Evolutionary conservation across 2,888 invertebrate genomes (phyloP).

Genomic region (Achlya flavicornis): DNA sequence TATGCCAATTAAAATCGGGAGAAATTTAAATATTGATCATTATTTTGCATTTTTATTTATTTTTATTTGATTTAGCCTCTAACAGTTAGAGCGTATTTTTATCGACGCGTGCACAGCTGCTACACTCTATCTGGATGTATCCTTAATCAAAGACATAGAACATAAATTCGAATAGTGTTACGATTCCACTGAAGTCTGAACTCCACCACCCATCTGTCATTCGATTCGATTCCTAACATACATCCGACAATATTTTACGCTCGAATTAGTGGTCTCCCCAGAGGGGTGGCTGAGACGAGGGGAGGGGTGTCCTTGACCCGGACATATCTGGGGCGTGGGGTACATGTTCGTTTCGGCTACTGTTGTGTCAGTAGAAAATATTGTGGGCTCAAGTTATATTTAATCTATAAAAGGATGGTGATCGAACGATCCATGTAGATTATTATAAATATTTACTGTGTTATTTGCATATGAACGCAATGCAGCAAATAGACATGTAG

Average conservation of each 20-base stretch:
- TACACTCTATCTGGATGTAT: too few species aligned
- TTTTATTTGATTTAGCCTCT: too few species aligned
- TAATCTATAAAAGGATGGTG: neutral
- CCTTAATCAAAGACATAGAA: too few species aligned
- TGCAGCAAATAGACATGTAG: too few species aligned
- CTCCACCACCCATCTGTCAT: neutral
- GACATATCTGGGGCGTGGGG: slow-evolving; percentile 30
- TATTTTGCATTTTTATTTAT: too few species aligned
- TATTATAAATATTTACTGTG: neutral
- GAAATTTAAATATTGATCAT: too few species aligned
- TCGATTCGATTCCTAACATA: neutral
- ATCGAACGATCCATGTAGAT: neutral
- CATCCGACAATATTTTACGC: slow-evolving; percentile 38
- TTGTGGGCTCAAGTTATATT: neutral
- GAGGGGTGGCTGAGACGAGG: slow-evolving; percentile 15
- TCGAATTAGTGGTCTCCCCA: slow-evolving; percentile 35
- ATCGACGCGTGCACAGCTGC: too few species aligned
- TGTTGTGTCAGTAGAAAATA: neutral
- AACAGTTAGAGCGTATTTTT: too few species aligned
- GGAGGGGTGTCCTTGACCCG: slow-evolving; percentile 36
- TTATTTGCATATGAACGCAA: too few species aligned
- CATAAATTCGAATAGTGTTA: too few species aligned
- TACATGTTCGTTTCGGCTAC: neutral
- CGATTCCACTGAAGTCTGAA: neutral
- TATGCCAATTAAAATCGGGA: too few species aligned